Base-by-base conservation (phyloP, 2,888 invertebrate genomes). In the Sminthurinus aureus region DNA sequence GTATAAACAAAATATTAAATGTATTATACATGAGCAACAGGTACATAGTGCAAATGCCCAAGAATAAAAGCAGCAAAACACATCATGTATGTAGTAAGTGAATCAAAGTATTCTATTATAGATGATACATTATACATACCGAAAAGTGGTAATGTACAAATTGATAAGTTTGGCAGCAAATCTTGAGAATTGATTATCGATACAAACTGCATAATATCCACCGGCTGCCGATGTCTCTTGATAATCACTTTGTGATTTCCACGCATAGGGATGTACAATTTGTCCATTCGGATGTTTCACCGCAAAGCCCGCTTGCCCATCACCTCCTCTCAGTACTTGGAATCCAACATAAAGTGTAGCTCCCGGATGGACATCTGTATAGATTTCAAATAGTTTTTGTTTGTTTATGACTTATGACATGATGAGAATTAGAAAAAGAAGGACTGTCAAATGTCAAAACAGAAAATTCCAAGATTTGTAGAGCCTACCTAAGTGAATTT, bases 281-380 rank as follows among this genome's bases (percentile, higher is more conserved):
- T 94, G 92, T 0, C 96, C 96, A 82, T 93, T 93, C 0, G 97
- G 97, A 91, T 96, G 94, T 85, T 96, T 93, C 0, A 98, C 95
- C 0, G 96, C 96, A 90, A 97, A 96, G 0, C 97, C 97, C 84
- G 97, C 96, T 94, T 96, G 96, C 13, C 96, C 96, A 91, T 98
- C 97, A 24, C 97, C 97, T 9, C 98, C 98, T 90, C 96, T 93
- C 87, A 98, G 92, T 26, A 97, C 97, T 96, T 97, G 89, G 26
- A 86, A 84, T 84, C 84, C 85, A 78, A 88, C 87, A 79, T 83
- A 87, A 3, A 87, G 79, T 8, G 96, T 96, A 26, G 97, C 96
- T 81, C 96, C 96, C 83, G 95, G 38, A 38, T 38, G 38, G 6
- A 38, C 38, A 38, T 38, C 38, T 38, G 1, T 38, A 38, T 38